Evolutionary conservation across 2,888 invertebrate genomes (phyloP), one percentile per base, ranked within the genome.

Genomic region (Phoenoteleia sp.): DNA sequence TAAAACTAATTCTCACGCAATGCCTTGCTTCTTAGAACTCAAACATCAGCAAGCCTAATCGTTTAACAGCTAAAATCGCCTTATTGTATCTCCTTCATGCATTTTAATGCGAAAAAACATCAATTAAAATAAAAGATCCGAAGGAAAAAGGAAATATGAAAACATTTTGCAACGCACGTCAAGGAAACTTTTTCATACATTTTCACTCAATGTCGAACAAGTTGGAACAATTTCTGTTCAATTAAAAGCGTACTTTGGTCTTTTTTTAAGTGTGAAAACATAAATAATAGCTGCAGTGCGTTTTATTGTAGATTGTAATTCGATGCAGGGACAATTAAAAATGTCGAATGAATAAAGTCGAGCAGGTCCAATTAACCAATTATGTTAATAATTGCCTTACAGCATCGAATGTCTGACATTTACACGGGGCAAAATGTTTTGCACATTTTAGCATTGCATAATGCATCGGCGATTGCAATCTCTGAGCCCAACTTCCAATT

Each of bases 361-460:
- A 13, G 21, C 19, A 17, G 49, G 19, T n/a, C 60, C 49, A 74
- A 74, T 74, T 62, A 62, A 39, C 3, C 62, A 62, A 62, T 74
- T 62, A 74, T 62, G 74, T 39, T 64, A 64, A 54, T 64, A 54
- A 58, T 75, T 47, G 69, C 25, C 33, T 39, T 0, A 13, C 19
- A 19, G 64, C 42, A 29, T 42, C 60, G 3, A 62, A 58, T 72
- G 60, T 60, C 72, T 25, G 71, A 45, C 58, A 19, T 56, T 71
- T 58, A 25, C 58, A 23, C 56, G n/a, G 49, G 19, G 27, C 74
- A 75, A 75, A 75, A 75, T 64, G 75, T 64, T 75, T 64, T 54
- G 75, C 64, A 75, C 75, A 64, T 75, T 75, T 75, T 21, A 64
- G 54, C 64, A 54, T 75, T 75, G 60, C 64, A 54, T 64, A 75